These are phyloP conservation scores for Mycalesis mineus DNA, from an alignment of 2,888 invertebrate species.

Conservation along the genomic window DNA sequence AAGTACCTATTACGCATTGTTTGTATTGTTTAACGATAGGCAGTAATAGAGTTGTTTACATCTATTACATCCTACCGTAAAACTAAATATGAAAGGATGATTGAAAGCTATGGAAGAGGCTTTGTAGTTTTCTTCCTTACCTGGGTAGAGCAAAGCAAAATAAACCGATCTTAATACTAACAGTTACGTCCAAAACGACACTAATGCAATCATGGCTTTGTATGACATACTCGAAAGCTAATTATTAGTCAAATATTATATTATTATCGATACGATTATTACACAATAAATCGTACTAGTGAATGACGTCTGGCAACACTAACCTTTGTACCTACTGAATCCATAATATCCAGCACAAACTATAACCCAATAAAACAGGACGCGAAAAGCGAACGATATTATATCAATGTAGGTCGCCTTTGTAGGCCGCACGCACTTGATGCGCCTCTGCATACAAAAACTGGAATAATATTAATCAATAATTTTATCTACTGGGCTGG, in stretches of 20 bases:
- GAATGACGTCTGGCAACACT: too few species aligned
- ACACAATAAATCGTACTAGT: too few species aligned
- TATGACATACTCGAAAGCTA: too few species aligned
- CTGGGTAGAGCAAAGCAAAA: background rate
- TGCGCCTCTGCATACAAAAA: slow-evolving; percentile 27
- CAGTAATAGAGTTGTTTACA: slow-evolving; percentile 10
- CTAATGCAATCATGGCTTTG: slow-evolving; percentile 7
- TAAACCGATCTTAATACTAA: background rate
- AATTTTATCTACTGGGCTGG: slow-evolving; percentile 14
- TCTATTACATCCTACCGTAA: slow-evolving; percentile 29
- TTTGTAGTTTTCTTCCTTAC: background rate
- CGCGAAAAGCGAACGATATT: slow-evolving; percentile 41
- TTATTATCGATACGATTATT: too few species aligned
- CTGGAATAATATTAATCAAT: slow-evolving; percentile 9
- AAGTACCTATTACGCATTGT: background rate
- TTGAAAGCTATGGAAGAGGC: background rate
- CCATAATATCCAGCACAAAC: background rate
- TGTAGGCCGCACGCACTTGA: slow-evolving; percentile 46
- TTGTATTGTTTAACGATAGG: slow-evolving; percentile 1
- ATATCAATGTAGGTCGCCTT: slow-evolving; percentile 59
- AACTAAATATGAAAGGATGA: slow-evolving; percentile 22
- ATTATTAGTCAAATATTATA: too few species aligned
- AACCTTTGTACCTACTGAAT: background rate
- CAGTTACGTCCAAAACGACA: background rate
- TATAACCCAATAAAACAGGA: slow-evolving; percentile 14